phyloP scores from a whole-genome alignment of 2,888 invertebrate species.

The Diarsia brunnea region DNA sequence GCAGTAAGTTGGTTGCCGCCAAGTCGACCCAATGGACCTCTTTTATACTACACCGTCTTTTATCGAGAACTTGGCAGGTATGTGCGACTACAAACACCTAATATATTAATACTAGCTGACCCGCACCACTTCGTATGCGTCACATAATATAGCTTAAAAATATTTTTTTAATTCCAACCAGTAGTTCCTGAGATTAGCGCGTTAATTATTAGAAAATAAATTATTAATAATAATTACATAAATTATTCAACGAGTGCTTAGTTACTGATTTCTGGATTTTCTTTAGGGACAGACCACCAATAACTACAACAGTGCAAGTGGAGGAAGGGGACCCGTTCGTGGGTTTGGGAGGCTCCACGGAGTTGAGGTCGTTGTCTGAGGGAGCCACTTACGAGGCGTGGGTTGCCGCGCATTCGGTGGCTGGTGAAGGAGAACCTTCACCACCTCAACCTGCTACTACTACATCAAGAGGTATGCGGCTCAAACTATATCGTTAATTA shows the following conservation, averaged over 20 bases:
- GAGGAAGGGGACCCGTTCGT: slow-evolving; percentile 83
- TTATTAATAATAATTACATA: too few relatives aligned
- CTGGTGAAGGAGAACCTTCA: slow-evolving; percentile 95
- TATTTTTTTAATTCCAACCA: too few relatives aligned
- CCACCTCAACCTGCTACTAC: slow-evolving; percentile 94
- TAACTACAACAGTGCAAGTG: slow-evolving; percentile 85
- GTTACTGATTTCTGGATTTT: neutral
- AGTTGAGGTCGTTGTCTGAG: slow-evolving; percentile 93
- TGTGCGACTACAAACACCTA: slow-evolving; percentile 5
- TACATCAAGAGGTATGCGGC: slow-evolving; percentile 91
- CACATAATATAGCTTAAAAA: too few relatives aligned
- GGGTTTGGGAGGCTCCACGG: slow-evolving; percentile 90
- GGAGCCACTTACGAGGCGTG: slow-evolving; percentile 96
- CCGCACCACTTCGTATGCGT: too few relatives aligned
- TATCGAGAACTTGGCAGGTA: slow-evolving; percentile 93
- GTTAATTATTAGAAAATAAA: too few relatives aligned
- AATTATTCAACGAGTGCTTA: neutral
- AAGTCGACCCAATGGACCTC: slow-evolving; percentile 94
- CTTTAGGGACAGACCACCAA: slow-evolving; percentile 86
- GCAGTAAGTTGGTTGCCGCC: slow-evolving; percentile 97
- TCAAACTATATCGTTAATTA: too few relatives aligned
- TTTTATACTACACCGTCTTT: slow-evolving; percentile 95
- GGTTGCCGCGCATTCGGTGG: slow-evolving; percentile 95
- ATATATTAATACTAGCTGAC: too few relatives aligned
- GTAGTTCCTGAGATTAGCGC: too few relatives aligned